A percentile compares a stretch with the other conserved stretches of the same genome.
phyloP scores from a whole-genome alignment of 1,140 invertebrate species.

The Bombus turneri region DNA sequence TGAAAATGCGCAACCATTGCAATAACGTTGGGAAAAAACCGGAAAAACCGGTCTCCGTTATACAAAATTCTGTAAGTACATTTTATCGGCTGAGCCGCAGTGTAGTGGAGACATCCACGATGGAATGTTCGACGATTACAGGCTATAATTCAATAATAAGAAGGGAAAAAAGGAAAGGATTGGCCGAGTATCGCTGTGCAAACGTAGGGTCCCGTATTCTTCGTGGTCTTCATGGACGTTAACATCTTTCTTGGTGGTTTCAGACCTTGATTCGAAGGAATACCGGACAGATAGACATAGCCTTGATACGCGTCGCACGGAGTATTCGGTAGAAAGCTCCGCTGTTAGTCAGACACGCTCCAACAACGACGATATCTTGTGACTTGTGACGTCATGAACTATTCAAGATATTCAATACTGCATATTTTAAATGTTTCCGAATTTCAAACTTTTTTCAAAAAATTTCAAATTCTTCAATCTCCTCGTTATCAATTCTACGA shows the following conservation, averaged over 20 bases:
- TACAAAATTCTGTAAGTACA: conserved; percentile 41
- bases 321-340: not conserved
- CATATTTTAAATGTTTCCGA: not conserved
- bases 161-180: not conserved
- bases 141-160: not conserved
- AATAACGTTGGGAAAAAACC: not conserved
- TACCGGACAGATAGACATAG: too few relatives aligned
- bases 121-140: conserved; percentile 33
- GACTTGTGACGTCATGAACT: not conserved
- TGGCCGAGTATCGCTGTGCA: not conserved
- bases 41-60: not conserved
- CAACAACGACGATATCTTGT: not conserved
- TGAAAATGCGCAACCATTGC: conserved; percentile 29
- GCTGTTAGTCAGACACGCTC: not conserved
- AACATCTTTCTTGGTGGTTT: not conserved
- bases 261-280: too few relatives aligned
- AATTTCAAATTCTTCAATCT: too few relatives aligned
- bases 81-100: not conserved
- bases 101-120: not conserved
- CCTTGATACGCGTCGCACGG: not conserved
- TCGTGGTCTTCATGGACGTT: not conserved
- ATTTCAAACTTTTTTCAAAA: not conserved
- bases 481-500: too few relatives aligned
- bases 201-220: not conserved
- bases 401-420: not conserved